These are phyloP conservation scores for Nasonia vitripennis DNA, from an alignment of 1,140 invertebrate species.

Conservation along the genomic window DNA sequence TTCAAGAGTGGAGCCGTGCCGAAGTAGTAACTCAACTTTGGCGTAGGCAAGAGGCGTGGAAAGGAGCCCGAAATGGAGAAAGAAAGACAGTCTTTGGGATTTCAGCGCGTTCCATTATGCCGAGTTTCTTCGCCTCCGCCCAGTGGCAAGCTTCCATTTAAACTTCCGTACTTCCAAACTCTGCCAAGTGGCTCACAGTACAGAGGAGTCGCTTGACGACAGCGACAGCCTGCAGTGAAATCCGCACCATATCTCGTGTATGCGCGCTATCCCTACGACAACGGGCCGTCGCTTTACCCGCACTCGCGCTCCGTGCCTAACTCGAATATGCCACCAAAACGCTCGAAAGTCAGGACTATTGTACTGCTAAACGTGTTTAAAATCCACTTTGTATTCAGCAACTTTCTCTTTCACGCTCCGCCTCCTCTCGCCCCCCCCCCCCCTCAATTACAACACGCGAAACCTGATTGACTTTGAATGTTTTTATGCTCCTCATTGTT, in stretches of 20 bases:
- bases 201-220: not conserved
- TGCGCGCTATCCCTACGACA: not conserved
- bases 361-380: constrained; percentile 17
- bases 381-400: constrained; percentile 1
- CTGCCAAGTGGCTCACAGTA: not conserved
- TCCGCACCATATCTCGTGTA: constrained; percentile 14
- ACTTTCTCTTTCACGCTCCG: not conserved
- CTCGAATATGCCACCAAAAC: constrained; percentile 3
- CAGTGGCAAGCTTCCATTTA: constrained; percentile 24
- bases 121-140: constrained; percentile 49
- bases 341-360: constrained; percentile 23
- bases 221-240: constrained; percentile 2
- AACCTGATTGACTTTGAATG: not conserved
- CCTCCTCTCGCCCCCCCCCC: not conserved
- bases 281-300: not conserved
- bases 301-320: not conserved
- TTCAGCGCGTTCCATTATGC: constrained; percentile 55
- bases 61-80: constrained; percentile 52
- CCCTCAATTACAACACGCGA: not conserved
- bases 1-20: not conserved
- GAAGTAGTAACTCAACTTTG: constrained; percentile 23
- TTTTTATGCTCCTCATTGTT: not conserved
- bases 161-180: constrained; percentile 47
- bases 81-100: constrained; percentile 53
- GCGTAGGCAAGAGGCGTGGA: constrained; percentile 51